A percentile compares a stretch with the other conserved stretches of the same genome.
Evolutionary conservation across 2,888 invertebrate genomes (phyloP).

Genomic region (Meandrusa payeni): DNA sequence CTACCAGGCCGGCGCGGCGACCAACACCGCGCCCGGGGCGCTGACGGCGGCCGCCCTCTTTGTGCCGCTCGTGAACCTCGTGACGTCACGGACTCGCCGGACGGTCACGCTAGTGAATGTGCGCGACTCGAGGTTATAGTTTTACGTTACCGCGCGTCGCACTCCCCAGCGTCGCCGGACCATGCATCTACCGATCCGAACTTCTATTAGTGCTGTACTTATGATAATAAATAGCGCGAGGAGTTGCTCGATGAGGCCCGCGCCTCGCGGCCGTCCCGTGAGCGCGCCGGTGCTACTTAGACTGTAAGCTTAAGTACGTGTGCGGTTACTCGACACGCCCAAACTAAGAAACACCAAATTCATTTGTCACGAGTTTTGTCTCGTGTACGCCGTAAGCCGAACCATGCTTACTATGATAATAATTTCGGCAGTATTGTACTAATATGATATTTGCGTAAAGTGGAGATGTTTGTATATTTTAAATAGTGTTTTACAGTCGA

Average conservation of each 20-base stretch:
- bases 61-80: slow-evolving; percentile 39
- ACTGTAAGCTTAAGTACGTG: slow-evolving; percentile 73
- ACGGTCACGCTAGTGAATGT: slow-evolving; percentile 74
- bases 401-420: slow-evolving; percentile 62
- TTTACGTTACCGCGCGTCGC: slow-evolving; percentile 76
- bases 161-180: slow-evolving; percentile 62
- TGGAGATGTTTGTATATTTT: slow-evolving; percentile 59
- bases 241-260: slow-evolving; percentile 59
- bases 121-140: slow-evolving; percentile 78
- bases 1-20: slow-evolving; percentile 84
- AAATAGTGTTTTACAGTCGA: slow-evolving; percentile 59
- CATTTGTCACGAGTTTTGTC: slow-evolving; percentile 49
- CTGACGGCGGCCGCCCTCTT: slow-evolving; percentile 37
- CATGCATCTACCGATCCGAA: slow-evolving; percentile 68
- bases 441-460: slow-evolving; percentile 36
- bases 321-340: slow-evolving; percentile 66
- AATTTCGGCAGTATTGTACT: slow-evolving; percentile 49
- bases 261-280: slow-evolving; percentile 49
- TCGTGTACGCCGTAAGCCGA: slow-evolving; percentile 65
- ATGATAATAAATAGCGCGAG: slow-evolving; percentile 75
- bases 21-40: slow-evolving; percentile 30
- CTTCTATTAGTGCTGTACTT: slow-evolving; percentile 77
- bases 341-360: slow-evolving; percentile 72
- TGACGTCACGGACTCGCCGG: slow-evolving; percentile 64
- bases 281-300: slow-evolving; percentile 51